These are phyloP conservation scores for Danio kyathit DNA, from an alignment of 2,797 vertebrate genomes.

Conservation along the genomic window DNA sequence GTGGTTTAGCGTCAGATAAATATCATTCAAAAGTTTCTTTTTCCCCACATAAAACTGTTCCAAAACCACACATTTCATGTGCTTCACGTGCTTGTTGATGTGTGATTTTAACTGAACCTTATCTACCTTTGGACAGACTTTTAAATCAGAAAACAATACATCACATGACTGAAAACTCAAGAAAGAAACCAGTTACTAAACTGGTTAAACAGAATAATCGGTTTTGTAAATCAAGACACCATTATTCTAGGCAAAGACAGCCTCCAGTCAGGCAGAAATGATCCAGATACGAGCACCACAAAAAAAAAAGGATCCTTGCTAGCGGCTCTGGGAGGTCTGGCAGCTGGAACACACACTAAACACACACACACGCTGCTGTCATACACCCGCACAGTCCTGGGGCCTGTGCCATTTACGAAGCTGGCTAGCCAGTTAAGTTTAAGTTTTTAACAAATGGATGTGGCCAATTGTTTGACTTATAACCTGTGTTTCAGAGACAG, in stretches of 20 bases:
- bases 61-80: too few relatives aligned
- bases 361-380: conserved; percentile 12
- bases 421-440: too few relatives aligned
- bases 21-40: too few relatives aligned
- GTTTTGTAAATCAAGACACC: neutral
- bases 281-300: neutral
- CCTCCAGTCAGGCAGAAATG: neutral
- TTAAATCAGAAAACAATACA: neutral
- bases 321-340: neutral
- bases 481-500: neutral
- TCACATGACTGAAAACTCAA: neutral
- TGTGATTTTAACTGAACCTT: neutral
- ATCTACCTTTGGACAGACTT: neutral
- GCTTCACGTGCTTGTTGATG: too few relatives aligned
- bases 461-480: neutral
- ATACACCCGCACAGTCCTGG: neutral
- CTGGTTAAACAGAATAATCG: neutral
- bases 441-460: neutral
- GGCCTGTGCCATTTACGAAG: too few relatives aligned
- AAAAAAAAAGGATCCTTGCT: neutral
- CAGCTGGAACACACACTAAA: neutral
- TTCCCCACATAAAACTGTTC: too few relatives aligned
- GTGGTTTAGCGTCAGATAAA: too few relatives aligned
- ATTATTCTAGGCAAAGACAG: neutral
- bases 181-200: neutral